Base-by-base conservation (phyloP, 37 sponge, comb jelly and placozoan genomes). In the Hexactinellida sp. region DNA sequence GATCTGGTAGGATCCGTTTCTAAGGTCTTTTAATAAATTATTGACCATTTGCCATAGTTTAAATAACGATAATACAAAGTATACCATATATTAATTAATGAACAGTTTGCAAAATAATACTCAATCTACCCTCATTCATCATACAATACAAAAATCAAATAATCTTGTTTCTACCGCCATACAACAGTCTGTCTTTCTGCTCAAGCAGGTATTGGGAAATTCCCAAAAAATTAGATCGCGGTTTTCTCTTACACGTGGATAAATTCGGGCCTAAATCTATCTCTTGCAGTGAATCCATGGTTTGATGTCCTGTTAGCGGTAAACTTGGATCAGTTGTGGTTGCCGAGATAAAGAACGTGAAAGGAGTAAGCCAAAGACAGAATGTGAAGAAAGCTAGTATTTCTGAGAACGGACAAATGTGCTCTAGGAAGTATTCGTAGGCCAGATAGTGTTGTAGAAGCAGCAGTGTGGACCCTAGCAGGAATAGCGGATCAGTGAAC, bases 281-380 rank as follows among this genome's bases (percentile, higher is more conserved):
- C 3, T 63, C 76, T 63, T 63, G 76, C 3, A 63, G 34, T 1
- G 76, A 63, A n/a, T 63, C 76, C 21, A n/a, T 25, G 13, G 30
- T n/a, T 25, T 63, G 76, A 63, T 63, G 76, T n/a, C 76, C 76
- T 63, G 76, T 25, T 25, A 63, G 21, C 3, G 76, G 76, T 23
- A 63, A n/a, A 28, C 76, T 63, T 5, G 76, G 25, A 63, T 63
- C 76, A 63, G 30, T 63, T n/a, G 76, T 63, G 13, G 76, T 63
- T 5, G 76, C 76, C 13, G 76, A 63, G 21, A 63, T 63, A n/a
- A 63, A 63, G 76, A 63, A 63, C 25, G 76, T 63, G 76, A 63
- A 63, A 63, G 76, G 76, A 63, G 76, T 63, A 7, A 63, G 21
- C 76, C 76, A 63, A 32, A 63, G 76, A n/a, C 76, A 63, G 76